phyloP scores from a whole-genome alignment of 2,113 vertebrate genomes.

The Onychostoma macrolepis region DNA sequence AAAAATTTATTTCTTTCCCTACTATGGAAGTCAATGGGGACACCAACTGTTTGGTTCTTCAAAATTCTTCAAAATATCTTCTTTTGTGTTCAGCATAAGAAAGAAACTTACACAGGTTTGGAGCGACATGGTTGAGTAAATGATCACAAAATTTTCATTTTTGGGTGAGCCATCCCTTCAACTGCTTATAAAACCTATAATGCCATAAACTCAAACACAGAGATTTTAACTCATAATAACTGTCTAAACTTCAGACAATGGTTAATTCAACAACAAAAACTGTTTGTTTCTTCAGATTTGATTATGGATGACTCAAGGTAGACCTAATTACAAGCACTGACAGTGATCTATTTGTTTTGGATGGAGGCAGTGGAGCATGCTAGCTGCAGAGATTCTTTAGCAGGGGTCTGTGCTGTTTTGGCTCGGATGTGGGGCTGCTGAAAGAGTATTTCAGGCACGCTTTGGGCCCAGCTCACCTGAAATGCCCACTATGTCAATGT shows the following conservation, averaged over 20 bases:
- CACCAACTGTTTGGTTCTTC: too few relatives aligned
- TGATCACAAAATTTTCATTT: neutral
- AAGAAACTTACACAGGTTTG: too few relatives aligned
- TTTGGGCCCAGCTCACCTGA: neutral
- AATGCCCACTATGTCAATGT: constrained; percentile 40
- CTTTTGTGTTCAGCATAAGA: too few relatives aligned
- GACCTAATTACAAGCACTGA: constrained; percentile 50
- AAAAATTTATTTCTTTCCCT: too few relatives aligned
- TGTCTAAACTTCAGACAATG: neutral
- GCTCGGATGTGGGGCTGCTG: constrained; percentile 15
- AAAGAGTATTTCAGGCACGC: constrained; percentile 22
- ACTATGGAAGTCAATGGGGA: too few relatives aligned
- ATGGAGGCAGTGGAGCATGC: constrained; percentile 30
- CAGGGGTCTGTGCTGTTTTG: neutral
- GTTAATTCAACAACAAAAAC: constrained; percentile 3
- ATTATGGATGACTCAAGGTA: constrained; percentile 29
- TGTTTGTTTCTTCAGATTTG: constrained; percentile 1
- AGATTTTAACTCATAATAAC: neutral
- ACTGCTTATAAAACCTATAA: neutral
- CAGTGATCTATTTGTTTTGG: constrained; percentile 51
- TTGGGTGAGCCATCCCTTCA: neutral
- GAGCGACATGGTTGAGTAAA: too few relatives aligned
- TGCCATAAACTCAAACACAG: neutral
- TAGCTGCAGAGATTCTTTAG: constrained; percentile 29
- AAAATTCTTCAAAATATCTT: too few relatives aligned